A percentile compares a stretch with the other conserved stretches of the same genome.
phyloP scores from a whole-genome alignment of 2,888 invertebrate genomes.

The Panzeria rudis region DNA sequence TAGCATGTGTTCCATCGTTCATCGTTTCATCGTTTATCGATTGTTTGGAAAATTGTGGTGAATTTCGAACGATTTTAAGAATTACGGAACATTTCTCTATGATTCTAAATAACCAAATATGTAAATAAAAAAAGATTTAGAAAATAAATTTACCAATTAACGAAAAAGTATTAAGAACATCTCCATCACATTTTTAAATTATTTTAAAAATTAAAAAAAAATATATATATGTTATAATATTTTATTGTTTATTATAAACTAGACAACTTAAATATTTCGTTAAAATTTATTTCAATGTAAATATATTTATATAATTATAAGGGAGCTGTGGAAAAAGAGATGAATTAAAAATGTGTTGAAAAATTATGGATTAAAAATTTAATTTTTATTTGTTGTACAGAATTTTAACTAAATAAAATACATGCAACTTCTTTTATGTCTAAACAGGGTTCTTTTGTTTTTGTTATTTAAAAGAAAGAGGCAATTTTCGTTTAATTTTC shows the following conservation, averaged over 20 bases:
- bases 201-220: not conserved
- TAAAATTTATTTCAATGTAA: slow-evolving; percentile 56
- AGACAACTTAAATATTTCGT: slow-evolving; percentile 51
- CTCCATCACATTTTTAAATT: no score
- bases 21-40: no score
- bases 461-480: slow-evolving; percentile 13
- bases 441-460: slow-evolving; percentile 22
- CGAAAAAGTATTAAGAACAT: no score
- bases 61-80: no score
- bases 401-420: slow-evolving; percentile 57
- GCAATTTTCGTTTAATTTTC: slow-evolving; percentile 3
- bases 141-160: not conserved
- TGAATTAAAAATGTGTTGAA: slow-evolving; percentile 20
- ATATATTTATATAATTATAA: slow-evolving; percentile 7
- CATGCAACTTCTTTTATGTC: slow-evolving; percentile 38
- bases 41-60: no score
- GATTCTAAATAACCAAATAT: no score
- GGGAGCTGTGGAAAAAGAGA: not conserved
- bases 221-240: not conserved
- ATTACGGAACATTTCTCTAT: no score
- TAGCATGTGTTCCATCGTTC: no score
- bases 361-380: slow-evolving; percentile 21
- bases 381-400: slow-evolving; percentile 41
- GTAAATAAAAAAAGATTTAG: no score
- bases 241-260: slow-evolving; percentile 47